phyloP scores from a whole-genome alignment of 2,113 vertebrate species.

The Embiotoca jacksoni region DNA sequence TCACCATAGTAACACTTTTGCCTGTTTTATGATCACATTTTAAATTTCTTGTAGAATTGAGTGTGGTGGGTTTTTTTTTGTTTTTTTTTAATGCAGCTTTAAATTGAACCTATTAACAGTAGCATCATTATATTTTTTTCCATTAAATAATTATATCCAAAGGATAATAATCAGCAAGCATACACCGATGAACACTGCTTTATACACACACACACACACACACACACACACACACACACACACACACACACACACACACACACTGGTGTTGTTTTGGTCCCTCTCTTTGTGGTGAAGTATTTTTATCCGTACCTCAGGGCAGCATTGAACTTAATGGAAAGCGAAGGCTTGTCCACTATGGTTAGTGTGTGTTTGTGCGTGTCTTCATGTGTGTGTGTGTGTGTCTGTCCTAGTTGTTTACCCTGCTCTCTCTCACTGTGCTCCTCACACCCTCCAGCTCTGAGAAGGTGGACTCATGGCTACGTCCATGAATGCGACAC shows the following conservation, averaged over 20 bases:
- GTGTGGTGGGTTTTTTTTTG: neutral
- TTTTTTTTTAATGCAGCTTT: neutral
- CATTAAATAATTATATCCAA: conserved; percentile 21
- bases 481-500: conserved; percentile 14
- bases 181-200: neutral
- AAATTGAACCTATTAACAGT: neutral
- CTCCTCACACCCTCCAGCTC: conserved; percentile 68
- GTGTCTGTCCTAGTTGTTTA: conserved; percentile 71
- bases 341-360: conserved; percentile 80
- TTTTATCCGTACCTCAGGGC: conserved; percentile 76
- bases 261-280: conserved; percentile 48
- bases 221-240: conserved; percentile 19
- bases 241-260: conserved; percentile 30
- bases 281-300: conserved; percentile 66
- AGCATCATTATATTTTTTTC: conserved; percentile 2
- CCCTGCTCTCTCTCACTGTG: conserved; percentile 50
- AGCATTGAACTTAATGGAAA: conserved; percentile 78
- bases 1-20: neutral
- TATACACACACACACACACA: neutral
- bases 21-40: neutral
- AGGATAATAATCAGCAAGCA: conserved; percentile 29
- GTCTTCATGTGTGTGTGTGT: conserved; percentile 47
- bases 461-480: conserved; percentile 37
- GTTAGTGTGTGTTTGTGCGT: conserved; percentile 71
- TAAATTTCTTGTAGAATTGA: neutral